phyloP scores from a whole-genome alignment of 2,888 invertebrate species.

The Coenonympha arcania region DNA sequence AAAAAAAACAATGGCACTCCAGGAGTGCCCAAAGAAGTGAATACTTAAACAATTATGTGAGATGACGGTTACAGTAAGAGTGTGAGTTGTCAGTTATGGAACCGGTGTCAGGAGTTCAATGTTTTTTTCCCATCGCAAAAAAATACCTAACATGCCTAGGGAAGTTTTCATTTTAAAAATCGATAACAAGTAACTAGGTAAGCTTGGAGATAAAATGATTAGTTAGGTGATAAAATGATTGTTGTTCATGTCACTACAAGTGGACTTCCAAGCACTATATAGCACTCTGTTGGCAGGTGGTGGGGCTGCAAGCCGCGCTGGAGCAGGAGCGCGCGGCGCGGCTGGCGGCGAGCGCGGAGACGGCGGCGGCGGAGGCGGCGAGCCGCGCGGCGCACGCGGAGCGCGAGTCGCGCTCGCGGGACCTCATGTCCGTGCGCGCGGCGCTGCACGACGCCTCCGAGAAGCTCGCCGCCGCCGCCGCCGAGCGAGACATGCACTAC shows the following conservation, averaged over 20 bases:
- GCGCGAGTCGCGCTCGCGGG: slow-evolving; percentile 67
- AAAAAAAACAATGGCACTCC: too few species aligned
- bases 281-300: slow-evolving; percentile 66
- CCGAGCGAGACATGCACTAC: slow-evolving; percentile 64
- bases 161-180: too few species aligned
- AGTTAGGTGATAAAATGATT: too few species aligned
- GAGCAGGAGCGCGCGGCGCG: slow-evolving; percentile 94
- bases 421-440: slow-evolving; percentile 53
- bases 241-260: too few species aligned
- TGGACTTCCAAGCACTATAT: too few species aligned
- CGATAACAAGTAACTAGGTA: too few species aligned
- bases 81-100: too few species aligned
- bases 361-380: slow-evolving; percentile 71
- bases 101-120: too few species aligned
- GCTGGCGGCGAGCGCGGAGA: slow-evolving; percentile 85
- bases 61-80: too few species aligned
- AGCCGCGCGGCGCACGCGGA: slow-evolving; percentile 59
- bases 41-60: neutral
- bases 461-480: slow-evolving; percentile 61
- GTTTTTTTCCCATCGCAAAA: too few species aligned
- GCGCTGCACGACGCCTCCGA: slow-evolving; percentile 61
- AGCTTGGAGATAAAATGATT: too few species aligned
- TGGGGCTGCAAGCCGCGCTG: slow-evolving; percentile 86
- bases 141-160: too few species aligned
- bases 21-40: neutral